Conservation (phyloP, 2,113 vertebrate genomes). For the Tragelaphus scriptus region DNA sequence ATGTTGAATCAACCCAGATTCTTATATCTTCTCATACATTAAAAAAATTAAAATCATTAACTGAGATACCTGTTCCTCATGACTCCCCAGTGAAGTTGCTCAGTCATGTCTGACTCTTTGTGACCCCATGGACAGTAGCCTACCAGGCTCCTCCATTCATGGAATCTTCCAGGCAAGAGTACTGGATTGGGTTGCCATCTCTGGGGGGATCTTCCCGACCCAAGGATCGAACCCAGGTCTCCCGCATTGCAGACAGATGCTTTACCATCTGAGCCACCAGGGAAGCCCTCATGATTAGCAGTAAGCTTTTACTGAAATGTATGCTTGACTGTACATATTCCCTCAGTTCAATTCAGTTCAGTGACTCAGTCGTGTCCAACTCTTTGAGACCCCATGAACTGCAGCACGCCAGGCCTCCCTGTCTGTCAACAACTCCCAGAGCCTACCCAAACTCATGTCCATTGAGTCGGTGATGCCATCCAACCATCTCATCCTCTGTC, state of each 20-base stretch:
- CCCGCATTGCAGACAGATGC: neutral
- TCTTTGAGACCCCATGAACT: neutral
- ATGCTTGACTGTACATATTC: neutral
- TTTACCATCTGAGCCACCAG: neutral
- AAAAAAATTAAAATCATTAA: neutral
- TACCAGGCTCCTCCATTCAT: neutral
- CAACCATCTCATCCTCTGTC: neutral
- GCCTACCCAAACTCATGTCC: neutral
- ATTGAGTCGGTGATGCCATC: neutral
- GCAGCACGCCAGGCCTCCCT: neutral
- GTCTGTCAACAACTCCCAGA: neutral
- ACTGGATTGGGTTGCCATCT: neutral
- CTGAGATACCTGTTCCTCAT: neutral
- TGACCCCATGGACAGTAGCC: neutral
- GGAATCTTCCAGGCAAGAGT: neutral
- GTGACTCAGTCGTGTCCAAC: neutral
- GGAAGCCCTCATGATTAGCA: neutral
- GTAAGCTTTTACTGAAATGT: neutral
- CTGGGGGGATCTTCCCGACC: neutral
- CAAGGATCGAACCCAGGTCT: neutral
- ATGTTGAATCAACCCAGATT: neutral
- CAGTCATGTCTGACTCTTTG: neutral
- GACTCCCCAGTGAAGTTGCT: neutral
- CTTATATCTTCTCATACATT: neutral
- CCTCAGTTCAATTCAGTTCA: neutral